Conservation (phyloP, 2,113 vertebrate species). For the Psilopsiagon aurifrons region DNA sequence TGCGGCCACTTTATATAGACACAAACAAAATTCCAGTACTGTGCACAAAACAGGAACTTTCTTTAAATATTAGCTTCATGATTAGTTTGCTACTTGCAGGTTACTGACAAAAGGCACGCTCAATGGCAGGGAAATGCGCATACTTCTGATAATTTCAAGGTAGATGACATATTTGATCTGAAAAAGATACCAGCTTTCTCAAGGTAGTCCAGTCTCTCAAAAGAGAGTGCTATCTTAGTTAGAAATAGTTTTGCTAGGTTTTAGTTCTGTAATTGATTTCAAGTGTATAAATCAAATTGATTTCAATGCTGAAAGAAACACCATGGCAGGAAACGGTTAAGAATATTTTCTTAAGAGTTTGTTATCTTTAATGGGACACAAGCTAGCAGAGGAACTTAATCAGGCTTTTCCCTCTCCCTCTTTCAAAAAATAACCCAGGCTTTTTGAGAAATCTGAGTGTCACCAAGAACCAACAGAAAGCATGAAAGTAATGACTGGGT, state of each 20-base stretch:
- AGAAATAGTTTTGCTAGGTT: neutral
- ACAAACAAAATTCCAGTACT: neutral
- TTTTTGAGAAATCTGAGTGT: neutral
- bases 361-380: neutral
- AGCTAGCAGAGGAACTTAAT: neutral
- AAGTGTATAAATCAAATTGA: neutral
- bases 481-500: neutral
- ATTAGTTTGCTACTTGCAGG: neutral
- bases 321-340: neutral
- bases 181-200: neutral
- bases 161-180: neutral
- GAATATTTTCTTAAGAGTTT: neutral
- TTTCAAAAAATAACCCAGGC: neutral
- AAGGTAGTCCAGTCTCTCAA: neutral
- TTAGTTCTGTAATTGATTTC: neutral
- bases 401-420: neutral
- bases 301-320: neutral
- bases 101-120: neutral
- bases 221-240: neutral
- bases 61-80: neutral
- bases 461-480: neutral
- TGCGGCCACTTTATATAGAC: accelerated
- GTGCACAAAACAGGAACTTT: neutral
- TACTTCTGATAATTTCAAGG: neutral
- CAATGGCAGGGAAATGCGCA: neutral